Conservation (phyloP, 2,888 invertebrate genomes). For the Mythimna loreyi region DNA sequence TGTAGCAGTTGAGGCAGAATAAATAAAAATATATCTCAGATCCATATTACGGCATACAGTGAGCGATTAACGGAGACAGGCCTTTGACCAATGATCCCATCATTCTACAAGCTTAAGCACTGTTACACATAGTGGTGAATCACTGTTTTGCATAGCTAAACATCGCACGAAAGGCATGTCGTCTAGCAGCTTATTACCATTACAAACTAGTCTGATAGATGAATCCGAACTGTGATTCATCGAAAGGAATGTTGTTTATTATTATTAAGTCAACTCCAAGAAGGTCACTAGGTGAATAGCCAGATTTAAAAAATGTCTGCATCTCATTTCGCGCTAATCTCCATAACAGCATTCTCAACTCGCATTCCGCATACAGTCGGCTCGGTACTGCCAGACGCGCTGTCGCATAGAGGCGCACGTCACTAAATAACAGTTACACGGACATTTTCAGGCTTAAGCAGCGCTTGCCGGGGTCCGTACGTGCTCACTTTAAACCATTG, state of each 20-base stretch:
- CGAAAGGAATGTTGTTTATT: constrained; percentile 24
- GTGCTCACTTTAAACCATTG: not conserved
- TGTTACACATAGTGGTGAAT: not conserved
- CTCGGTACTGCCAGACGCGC: not conserved
- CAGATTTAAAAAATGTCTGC: not conserved
- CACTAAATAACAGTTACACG: not conserved
- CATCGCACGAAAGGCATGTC: not conserved
- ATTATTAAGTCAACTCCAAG: constrained; percentile 3
- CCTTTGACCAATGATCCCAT: not conserved
- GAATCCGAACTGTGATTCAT: constrained; percentile 21
- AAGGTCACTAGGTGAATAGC: constrained; percentile 18
- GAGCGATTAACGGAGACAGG: not conserved
- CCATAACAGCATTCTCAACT: constrained; percentile 16
- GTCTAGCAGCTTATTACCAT: not conserved
- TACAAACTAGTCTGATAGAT: constrained; percentile 15
- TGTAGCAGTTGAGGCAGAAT: not conserved
- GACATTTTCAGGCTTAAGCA: not conserved
- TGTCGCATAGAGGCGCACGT: no score
- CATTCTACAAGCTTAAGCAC: not conserved
- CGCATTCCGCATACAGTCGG: constrained; percentile 18
- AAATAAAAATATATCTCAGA: not conserved
- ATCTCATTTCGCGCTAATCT: constrained; percentile 12
- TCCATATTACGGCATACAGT: no score
- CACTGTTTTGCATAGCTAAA: not conserved
- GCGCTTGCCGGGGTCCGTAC: not conserved